Base-by-base conservation (phyloP, 37 sponge, comb jelly and placozoan genomes). In the Hexactinellida sp. region DNA sequence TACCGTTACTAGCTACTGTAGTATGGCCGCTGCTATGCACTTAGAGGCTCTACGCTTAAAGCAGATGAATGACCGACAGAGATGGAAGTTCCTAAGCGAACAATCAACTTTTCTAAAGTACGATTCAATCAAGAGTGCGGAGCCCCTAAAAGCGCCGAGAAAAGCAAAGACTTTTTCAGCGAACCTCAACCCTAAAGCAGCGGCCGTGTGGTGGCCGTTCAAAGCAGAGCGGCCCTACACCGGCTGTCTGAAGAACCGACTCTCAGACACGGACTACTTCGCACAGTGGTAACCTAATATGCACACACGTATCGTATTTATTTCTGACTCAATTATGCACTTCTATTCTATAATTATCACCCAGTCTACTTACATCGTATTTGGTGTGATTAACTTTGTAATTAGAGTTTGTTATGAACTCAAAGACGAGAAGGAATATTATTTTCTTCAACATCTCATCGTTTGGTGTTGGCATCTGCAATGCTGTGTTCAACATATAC, bases 401-500 rank as follows among this genome's bases (percentile, higher is more conserved):
- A n/a, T n/a, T n/a, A n/a, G n/a, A n/a, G n/a, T n/a, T n/a, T n/a
- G n/a, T 47, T 47, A 63, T 63, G 76, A 10, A 63, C 34, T 3
- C 76, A 7, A 10, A 63, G 34, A 63, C 76, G 76, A 63, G 30
- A n/a, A 63, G 30, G 13, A 63, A 63, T 63, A 28, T 63, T 25
- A 10, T 63, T 28, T n/a, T 63, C 3, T 63, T 63, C 76, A 63
- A 63, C 34, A 5, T 63, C 28, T 63, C 88, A 13, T 28, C 86
- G 3, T 82, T 87, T 28, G 88, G 85, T 36, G 85, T 86, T 25
- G 35, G 37, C 36, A 85, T 87, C 30, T 85, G 84, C 47, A 38
- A 86, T 86, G 37, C 88, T 16, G 54, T 86, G n/a, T 87, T 87
- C 85, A 37, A 87, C 54, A 85, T 86, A 23, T 87, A 87, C 55